Conservation (phyloP, 2,797 vertebrate genomes). For the Pseudochirops cupreus region DNA sequence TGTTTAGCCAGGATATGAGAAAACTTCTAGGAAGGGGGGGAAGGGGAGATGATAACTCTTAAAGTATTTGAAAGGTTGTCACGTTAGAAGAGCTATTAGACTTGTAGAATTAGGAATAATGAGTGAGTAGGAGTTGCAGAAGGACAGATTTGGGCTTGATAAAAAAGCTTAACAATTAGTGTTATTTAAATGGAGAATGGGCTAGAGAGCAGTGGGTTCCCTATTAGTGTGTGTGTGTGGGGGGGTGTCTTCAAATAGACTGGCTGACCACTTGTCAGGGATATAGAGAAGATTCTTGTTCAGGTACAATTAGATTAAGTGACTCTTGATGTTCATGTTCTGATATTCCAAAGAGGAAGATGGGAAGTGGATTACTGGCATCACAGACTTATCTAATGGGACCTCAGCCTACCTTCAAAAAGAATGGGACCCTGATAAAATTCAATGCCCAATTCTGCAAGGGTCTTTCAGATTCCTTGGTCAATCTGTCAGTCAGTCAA, state of each 20-base stretch:
- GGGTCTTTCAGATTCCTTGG: not conserved
- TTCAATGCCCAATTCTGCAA: not conserved
- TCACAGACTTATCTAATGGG: not conserved
- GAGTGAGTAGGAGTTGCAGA: not conserved
- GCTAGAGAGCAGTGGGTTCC: not conserved
- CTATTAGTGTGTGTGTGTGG: not conserved
- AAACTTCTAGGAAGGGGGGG: not conserved
- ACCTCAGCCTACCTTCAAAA: not conserved
- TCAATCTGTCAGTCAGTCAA: not conserved
- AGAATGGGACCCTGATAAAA: not conserved
- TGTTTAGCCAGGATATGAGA: not conserved
- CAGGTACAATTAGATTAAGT: not conserved
- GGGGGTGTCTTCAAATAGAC: not conserved
- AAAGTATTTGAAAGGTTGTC: not conserved
- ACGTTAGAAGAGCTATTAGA: not conserved
- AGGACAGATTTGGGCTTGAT: not conserved
- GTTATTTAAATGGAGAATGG: not conserved
- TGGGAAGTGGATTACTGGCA: not conserved
- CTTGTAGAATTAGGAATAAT: not conserved
- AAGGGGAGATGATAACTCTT: not conserved
- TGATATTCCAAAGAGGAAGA: not conserved
- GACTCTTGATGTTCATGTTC: not conserved
- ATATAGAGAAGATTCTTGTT: not conserved
- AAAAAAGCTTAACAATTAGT: not conserved
- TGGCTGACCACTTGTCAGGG: not conserved